These are phyloP conservation scores for Sorex fumeus DNA, from an alignment of 2,113 vertebrate genomes.

Conservation along the genomic window DNA sequence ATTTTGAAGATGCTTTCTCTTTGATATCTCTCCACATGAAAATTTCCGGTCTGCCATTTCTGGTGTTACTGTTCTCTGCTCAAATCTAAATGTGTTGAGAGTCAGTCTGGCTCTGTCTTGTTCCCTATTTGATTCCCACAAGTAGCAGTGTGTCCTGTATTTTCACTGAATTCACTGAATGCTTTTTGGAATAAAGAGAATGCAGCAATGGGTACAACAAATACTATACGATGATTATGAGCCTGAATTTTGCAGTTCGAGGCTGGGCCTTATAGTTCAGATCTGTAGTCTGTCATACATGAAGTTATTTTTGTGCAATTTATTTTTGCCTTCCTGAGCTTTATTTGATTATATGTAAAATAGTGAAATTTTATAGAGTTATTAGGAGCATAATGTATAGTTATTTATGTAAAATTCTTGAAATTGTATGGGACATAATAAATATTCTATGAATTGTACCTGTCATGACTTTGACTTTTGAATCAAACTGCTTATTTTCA, in stretches of 20 bases:
- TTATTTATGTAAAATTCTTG: background rate
- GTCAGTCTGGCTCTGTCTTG: background rate
- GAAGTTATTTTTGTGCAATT: background rate
- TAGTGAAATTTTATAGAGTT: background rate
- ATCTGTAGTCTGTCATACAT: background rate
- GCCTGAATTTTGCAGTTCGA: background rate
- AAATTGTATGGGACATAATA: background rate
- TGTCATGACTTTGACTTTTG: background rate
- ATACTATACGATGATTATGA: background rate
- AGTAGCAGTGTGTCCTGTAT: background rate
- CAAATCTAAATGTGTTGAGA: background rate
- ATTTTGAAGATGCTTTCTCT: constrained; percentile 25
- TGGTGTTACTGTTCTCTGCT: constrained; percentile 14
- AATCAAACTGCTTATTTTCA: background rate
- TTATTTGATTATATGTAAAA: constrained; percentile 30
- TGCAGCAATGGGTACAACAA: background rate
- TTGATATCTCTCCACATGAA: background rate
- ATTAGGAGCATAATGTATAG: constrained; percentile 4
- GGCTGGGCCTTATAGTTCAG: background rate
- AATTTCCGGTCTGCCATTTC: background rate
- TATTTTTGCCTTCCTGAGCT: constrained; percentile 15
- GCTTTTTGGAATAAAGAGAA: constrained; percentile 28
- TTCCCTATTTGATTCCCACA: background rate
- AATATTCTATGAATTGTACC: background rate
- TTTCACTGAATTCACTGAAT: constrained; percentile 24